Evolutionary conservation across 2,888 invertebrate species (phyloP).

Genomic region (Calliphora vomitoria): DNA sequence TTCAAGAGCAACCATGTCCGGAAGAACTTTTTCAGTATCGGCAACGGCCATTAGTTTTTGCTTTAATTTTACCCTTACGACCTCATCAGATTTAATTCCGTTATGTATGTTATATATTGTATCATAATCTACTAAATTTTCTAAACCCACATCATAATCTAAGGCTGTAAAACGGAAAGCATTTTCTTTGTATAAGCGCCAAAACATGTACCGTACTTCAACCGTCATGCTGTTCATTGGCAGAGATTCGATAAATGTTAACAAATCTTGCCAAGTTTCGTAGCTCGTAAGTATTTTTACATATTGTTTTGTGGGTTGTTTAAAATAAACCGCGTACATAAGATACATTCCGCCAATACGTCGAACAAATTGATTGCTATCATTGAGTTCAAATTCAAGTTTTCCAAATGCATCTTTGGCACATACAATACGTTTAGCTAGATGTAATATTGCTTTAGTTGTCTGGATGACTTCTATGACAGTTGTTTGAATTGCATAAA

Average conservation of each 20-base stretch:
- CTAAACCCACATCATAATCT: conserved; percentile 79
- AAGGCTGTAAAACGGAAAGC: conserved; percentile 79
- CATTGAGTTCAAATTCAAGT: conserved; percentile 63
- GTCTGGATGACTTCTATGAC: conserved; percentile 79
- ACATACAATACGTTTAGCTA: conserved; percentile 78
- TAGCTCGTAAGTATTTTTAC: conserved; percentile 79
- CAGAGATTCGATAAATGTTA: conserved; percentile 74
- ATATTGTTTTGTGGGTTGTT: conserved; percentile 81
- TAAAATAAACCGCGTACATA: conserved; percentile 81
- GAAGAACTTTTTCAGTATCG: conserved; percentile 68
- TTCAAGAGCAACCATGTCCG: conserved; percentile 77
- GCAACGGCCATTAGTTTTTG: conserved; percentile 76
- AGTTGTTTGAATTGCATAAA: conserved; percentile 79
- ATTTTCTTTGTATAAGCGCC: conserved; percentile 76
- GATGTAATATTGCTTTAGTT: conserved; percentile 78
- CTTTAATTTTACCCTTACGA: conserved; percentile 49
- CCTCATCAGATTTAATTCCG: conserved; percentile 37
- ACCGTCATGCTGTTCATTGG: conserved; percentile 55
- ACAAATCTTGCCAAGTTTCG: conserved; percentile 77
- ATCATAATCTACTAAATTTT: conserved; percentile 80
- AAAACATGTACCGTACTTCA: conserved; percentile 78
- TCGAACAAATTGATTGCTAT: conserved; percentile 70
- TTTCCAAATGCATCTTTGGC: conserved; percentile 63
- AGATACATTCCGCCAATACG: conserved; percentile 80
- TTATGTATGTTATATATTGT: conserved; percentile 55